phyloP scores from a whole-genome alignment of 1,140 invertebrate species.

The Eriocheir sinensis region DNA sequence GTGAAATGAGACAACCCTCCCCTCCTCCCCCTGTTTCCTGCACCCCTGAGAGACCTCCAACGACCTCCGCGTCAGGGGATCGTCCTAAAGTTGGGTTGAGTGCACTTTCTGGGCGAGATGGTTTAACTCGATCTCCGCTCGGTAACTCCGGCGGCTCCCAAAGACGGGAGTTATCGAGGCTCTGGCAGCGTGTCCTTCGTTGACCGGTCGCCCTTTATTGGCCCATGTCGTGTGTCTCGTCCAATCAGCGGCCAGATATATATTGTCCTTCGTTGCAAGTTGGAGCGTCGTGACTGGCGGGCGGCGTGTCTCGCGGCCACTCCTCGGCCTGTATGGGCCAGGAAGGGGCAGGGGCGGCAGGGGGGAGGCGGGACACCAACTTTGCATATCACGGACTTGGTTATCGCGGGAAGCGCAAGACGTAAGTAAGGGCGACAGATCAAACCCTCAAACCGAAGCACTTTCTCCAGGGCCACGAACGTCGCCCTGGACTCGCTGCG shows the following conservation, averaged over 20 bases:
- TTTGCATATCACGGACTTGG: background rate
- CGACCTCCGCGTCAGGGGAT: background rate
- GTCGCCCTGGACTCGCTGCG: background rate
- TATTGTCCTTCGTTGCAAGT: background rate
- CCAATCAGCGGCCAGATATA: background rate
- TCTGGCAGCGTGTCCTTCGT: background rate
- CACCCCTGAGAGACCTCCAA: background rate
- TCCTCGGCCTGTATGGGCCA: background rate
- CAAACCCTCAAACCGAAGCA: background rate
- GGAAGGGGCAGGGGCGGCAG: background rate
- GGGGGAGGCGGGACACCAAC: background rate
- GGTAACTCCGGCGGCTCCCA: background rate
- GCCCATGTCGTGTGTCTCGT: background rate
- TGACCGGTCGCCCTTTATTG: background rate
- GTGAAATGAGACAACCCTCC: background rate
- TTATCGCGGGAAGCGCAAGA: background rate
- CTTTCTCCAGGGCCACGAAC: background rate
- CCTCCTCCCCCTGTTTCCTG: background rate
- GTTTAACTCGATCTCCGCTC: background rate
- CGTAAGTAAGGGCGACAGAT: background rate
- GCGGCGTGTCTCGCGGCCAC: background rate
- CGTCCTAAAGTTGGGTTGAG: background rate
- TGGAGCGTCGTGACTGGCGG: background rate
- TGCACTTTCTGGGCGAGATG: background rate
- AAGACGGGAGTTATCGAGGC: background rate